Conservation (phyloP, 1,140 invertebrate species). For the Potamilus streckersoni region DNA sequence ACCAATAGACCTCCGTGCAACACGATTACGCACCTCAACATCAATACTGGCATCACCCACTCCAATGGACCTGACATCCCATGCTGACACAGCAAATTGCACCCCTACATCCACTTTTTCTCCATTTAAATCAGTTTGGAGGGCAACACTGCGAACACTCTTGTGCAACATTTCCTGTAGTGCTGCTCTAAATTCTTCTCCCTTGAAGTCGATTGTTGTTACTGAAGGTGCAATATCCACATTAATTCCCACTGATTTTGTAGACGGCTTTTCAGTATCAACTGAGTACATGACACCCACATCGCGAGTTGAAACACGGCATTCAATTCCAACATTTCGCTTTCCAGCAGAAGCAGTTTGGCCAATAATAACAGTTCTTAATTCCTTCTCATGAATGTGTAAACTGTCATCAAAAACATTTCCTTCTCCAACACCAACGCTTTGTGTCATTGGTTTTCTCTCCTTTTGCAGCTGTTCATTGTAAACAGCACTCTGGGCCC, state of each 20-base stretch:
- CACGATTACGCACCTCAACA: slow-evolving; percentile 51
- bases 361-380: slow-evolving; percentile 65
- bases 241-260: slow-evolving; percentile 58
- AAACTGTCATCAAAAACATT: slow-evolving; percentile 62
- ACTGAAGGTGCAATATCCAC: slow-evolving; percentile 56
- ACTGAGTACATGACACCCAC: slow-evolving; percentile 61
- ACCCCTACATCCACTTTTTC: slow-evolving; percentile 38
- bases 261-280: slow-evolving; percentile 57
- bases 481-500: slow-evolving; percentile 14
- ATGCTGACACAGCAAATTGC: slow-evolving; percentile 32
- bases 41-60: slow-evolving; percentile 59
- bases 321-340: slow-evolving; percentile 78
- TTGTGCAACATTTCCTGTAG: slow-evolving; percentile 56
- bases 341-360: slow-evolving; percentile 46
- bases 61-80: slow-evolving; percentile 42
- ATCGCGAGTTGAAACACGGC: slow-evolving; percentile 74
- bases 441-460: slow-evolving; percentile 56
- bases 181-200: slow-evolving; percentile 59
- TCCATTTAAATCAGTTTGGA: slow-evolving; percentile 49
- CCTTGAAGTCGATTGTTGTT: slow-evolving; percentile 54
- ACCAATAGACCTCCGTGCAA: slow-evolving; percentile 48
- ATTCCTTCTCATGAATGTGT: slow-evolving; percentile 66
- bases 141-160: slow-evolving; percentile 58
- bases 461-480: slow-evolving; percentile 19
- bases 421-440: slow-evolving; percentile 63